phyloP scores from a whole-genome alignment of 2,113 vertebrate species.

The Dicentrarchus labrax region DNA sequence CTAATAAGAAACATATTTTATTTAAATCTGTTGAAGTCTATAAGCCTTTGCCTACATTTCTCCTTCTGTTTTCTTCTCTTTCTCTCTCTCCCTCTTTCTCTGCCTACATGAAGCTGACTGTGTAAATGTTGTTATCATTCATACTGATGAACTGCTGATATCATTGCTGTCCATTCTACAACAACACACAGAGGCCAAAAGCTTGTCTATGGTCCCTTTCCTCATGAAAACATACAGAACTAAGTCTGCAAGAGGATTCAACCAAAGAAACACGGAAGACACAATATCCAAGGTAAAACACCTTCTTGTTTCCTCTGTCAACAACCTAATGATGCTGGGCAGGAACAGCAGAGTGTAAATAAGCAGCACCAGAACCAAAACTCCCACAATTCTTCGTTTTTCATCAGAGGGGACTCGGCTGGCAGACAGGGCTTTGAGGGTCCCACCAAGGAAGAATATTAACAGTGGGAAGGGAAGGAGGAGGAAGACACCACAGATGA shows the following conservation, averaged over 20 bases:
- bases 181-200: background rate
- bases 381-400: no score
- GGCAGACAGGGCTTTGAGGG: background rate
- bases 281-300: no score
- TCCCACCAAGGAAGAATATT: no score
- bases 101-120: no score
- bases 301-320: background rate
- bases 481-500: no score
- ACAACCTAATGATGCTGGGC: background rate
- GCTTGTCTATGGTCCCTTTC: background rate
- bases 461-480: no score
- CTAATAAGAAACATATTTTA: no score
- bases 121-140: background rate
- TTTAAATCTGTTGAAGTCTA: no score
- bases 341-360: background rate
- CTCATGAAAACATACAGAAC: constrained; percentile 5
- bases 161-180: background rate
- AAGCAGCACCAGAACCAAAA: no score
- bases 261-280: background rate
- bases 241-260: constrained; percentile 15
- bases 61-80: no score
- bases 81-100: no score
- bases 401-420: background rate
- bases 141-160: background rate
- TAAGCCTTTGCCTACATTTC: no score